Evolutionary conservation across 2,113 vertebrate genomes (phyloP), one percentile per base, ranked within the genome.

Genomic region (Peromyscus californicus): DNA sequence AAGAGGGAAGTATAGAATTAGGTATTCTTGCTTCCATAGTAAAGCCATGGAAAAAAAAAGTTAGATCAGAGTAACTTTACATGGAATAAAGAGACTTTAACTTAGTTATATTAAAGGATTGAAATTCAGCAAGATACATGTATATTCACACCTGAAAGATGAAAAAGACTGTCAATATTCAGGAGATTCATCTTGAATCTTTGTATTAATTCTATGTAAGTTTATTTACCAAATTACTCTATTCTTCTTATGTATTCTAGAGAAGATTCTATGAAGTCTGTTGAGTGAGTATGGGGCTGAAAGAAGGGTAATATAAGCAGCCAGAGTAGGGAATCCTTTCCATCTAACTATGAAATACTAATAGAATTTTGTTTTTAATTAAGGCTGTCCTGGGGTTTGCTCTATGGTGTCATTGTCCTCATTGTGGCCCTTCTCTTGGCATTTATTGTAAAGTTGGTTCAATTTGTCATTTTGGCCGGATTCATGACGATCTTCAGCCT

Each of bases 311-410:
- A 70, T 11, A 0, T 10, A 7, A 31, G 22, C 13, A 6, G 45
- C 2, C 12, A 61, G 4, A 24, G 7, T 8, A 59, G 51, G 10
- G 9, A 1, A 61, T 74, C 10, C 22, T 57, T 29, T 67, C 29
- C n/a, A 54, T 0, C 5, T 5, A 48, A 87, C 82, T 12, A 21
- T 13, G 11, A 89, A 80, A 86, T 72, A 22, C 39, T 93, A 21
- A 54, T 22, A 65, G 22, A 10, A 1, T 59, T 76, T 59, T 94
- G 29, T 95, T 75, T 96, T 59, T 51, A 21, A 79, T 2, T 89
- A 88, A 98, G 98, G 98, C 79, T 98, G 16, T 98, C 98, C 96
- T 98, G 98, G 98, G 98, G 98, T 63, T 93, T 98, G 93, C 97
- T 98, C 26, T 98, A 98, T 9, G 96, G 90, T 0, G 5, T 78